Conservation (phyloP, 1,140 invertebrate genomes). For the Panonychus citri region DNA sequence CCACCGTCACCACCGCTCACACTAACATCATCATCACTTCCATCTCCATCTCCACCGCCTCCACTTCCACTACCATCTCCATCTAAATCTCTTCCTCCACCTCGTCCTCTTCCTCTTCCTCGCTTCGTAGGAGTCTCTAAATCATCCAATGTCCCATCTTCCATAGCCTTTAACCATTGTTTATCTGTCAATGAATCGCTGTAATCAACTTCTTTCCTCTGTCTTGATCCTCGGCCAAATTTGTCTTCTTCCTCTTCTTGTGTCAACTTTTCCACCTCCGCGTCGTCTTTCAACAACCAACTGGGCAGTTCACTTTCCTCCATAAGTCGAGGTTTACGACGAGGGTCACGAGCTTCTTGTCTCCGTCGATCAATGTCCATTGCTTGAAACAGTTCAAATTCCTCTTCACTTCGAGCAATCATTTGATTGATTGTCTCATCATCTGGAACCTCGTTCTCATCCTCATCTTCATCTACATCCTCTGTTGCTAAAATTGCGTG, state of each 20-base stretch:
- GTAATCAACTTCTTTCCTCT: conserved; percentile 93
- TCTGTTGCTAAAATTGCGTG: conserved; percentile 81
- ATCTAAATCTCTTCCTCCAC: neutral
- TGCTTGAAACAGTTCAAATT: conserved; percentile 79
- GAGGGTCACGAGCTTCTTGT: conserved; percentile 48
- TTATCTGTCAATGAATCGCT: conserved; percentile 84
- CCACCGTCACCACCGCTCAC: no score
- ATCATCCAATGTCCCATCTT: conserved; percentile 37
- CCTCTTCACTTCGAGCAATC: conserved; percentile 79
- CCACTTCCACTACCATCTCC: no score
- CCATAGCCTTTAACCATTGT: conserved; percentile 67
- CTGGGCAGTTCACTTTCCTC: conserved; percentile 79
- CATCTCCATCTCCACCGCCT: neutral
- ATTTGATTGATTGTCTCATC: conserved; percentile 98
- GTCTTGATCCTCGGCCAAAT: conserved; percentile 63
- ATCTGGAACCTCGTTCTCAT: conserved; percentile 94
- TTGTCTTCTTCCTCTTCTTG: conserved; percentile 41
- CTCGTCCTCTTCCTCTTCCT: neutral
- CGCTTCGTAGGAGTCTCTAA: conserved; percentile 36
- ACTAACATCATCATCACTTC: neutral
- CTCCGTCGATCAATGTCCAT: conserved; percentile 75
- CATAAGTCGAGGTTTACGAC: conserved; percentile 59
- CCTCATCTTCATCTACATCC: conserved; percentile 76
- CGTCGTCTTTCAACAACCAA: conserved; percentile 82
- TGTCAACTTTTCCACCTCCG: conserved; percentile 47